A percentile compares a stretch with the other conserved stretches of the same genome.
phyloP scores from a whole-genome alignment of 2,113 vertebrate species.

The Microcebus lehilahytsara region DNA sequence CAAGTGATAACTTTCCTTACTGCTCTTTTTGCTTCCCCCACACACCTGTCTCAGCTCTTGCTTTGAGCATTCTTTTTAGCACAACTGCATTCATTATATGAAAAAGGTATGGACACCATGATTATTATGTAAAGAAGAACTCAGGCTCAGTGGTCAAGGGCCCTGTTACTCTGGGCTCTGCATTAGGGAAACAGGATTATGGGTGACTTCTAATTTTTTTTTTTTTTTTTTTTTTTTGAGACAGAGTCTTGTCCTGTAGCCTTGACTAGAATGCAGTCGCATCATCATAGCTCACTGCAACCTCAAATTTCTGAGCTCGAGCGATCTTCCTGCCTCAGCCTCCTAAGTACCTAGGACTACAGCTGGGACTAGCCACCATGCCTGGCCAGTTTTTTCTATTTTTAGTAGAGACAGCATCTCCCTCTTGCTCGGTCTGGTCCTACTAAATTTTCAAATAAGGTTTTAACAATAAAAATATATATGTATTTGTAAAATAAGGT shows the following conservation, averaged over 20 bases:
- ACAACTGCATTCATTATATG: not conserved
- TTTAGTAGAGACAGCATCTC: too few species aligned
- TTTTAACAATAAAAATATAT: not conserved
- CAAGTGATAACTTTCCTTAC: not conserved
- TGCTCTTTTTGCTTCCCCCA: conserved; percentile 7
- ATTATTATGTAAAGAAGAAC: not conserved
- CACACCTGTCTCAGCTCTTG: not conserved
- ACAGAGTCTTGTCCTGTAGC: too few species aligned
- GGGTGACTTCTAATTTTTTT: not conserved
- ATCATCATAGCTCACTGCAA: too few species aligned
- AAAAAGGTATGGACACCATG: not conserved
- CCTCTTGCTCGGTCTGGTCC: too few species aligned
- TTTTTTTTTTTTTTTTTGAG: too few species aligned
- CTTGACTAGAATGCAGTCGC: too few species aligned
- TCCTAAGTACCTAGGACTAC: too few species aligned
- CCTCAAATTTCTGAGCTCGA: too few species aligned
- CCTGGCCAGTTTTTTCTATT: too few species aligned
- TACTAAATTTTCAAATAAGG: not conserved
- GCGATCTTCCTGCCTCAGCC: too few species aligned
- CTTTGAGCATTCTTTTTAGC: not conserved
- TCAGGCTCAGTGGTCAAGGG: not conserved
- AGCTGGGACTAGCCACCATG: too few species aligned
- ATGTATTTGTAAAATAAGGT: not conserved
- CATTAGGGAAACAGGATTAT: not conserved
- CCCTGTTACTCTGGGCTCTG: not conserved